Evolutionary conservation across 2,888 invertebrate genomes (phyloP).

Genomic region (Melinopterus prodromus): DNA sequence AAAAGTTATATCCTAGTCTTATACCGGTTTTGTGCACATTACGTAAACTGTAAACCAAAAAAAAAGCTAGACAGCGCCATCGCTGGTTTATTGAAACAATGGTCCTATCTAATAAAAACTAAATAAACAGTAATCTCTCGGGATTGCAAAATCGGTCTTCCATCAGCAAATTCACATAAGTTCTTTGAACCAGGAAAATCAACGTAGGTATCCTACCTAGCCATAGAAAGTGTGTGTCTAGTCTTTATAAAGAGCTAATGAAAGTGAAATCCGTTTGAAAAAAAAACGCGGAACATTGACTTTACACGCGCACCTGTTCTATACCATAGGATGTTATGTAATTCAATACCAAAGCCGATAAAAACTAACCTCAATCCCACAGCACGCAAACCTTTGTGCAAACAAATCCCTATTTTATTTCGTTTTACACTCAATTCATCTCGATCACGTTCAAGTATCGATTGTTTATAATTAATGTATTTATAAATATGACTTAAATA

Average conservation of each 20-base stretch:
- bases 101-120: not conserved
- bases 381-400: not conserved
- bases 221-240: conserved; percentile 14
- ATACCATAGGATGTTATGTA: conserved; percentile 16
- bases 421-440: not conserved
- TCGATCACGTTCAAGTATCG: not conserved
- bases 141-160: conserved; percentile 6
- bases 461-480: not conserved
- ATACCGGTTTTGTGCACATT: too few species aligned
- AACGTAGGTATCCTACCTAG: not conserved
- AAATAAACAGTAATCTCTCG: conserved; percentile 4
- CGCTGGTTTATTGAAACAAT: not conserved
- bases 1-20: too few species aligned
- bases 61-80: not conserved
- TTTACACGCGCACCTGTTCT: conserved; percentile 16
- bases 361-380: not conserved
- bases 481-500: not conserved
- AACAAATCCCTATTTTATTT: not conserved
- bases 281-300: conserved; percentile 13
- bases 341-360: not conserved
- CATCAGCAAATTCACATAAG: conserved; percentile 7
- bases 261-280: conserved; percentile 23
- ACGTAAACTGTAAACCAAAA: too few species aligned
- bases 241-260: conserved; percentile 5
- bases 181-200: conserved; percentile 17